Base-by-base conservation (phyloP, 2,888 invertebrate genomes). In the Mimas tiliae region DNA sequence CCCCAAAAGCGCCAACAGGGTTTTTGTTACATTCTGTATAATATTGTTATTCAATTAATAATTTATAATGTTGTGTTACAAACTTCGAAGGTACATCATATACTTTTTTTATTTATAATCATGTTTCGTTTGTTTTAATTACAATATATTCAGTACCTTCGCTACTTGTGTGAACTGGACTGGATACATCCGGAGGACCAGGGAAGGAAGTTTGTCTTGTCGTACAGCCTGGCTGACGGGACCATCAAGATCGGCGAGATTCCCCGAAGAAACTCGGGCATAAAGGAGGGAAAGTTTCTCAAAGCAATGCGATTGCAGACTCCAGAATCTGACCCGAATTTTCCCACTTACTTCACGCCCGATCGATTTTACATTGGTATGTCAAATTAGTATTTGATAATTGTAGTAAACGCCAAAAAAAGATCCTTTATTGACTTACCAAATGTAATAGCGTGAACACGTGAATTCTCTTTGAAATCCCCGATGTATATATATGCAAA, bases 331-430 rank as follows among this genome's bases (percentile, higher is more conserved):
- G 94, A 95, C 72, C 95, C 95, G 1, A 95, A 96, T 76, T 95
- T 96, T 78, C 97, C 97, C 0, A 94, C 94, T 3, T 97, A 96
- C 83, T 98, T 96, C 78, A 96, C 96, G 0, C 97, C 97, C 0
- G 95, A 95, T 45, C 97, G 96, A 88, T 96, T 98, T 82, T 96
- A 94, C 81, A 96, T 98, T 69, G 98, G 97, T 95, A 72, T 84
- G 58, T 58, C 9, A 19, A 3, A 7, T 7, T n/a, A 16, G 4
- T 8, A 19, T 19, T 50, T 6, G 48, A 6, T 48, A 48, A n/a
- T n/a, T 48, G 16, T 48, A 6, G 16, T 48, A 16, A 6, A 12
- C 3, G 8, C 38, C 7, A 9, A 38, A 38, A 38, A 2, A 7
- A 27, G 4, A 27, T 27, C 27, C 4, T 27, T 27, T 27, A 27